These are phyloP conservation scores for Zosterops borbonicus DNA, from an alignment of 2,113 vertebrate genomes.

Conservation along the genomic window DNA sequence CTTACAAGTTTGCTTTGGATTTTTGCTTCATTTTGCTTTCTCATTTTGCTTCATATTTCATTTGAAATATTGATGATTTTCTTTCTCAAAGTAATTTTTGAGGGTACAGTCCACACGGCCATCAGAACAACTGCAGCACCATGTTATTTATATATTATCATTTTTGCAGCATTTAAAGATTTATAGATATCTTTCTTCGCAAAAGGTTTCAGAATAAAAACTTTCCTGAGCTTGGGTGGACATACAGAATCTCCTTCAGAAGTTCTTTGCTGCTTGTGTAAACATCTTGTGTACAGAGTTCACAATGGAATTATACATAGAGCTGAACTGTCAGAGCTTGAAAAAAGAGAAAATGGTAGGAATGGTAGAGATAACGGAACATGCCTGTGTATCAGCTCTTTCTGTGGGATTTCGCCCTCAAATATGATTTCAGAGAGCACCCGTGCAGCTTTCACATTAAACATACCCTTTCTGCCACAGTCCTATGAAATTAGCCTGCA, in stretches of 20 bases:
- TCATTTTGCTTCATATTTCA: background rate
- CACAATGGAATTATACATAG: background rate
- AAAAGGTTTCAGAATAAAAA: background rate
- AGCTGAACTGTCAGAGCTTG: background rate
- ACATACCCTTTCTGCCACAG: background rate
- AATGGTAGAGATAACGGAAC: background rate
- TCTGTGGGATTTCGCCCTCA: background rate
- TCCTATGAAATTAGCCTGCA: background rate
- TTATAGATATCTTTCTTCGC: background rate
- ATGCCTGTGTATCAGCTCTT: background rate
- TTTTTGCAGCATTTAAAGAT: background rate
- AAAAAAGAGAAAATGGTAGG: background rate
- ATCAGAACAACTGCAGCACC: background rate
- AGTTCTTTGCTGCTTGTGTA: background rate
- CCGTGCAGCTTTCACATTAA: background rate
- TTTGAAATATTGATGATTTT: background rate
- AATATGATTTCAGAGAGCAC: background rate
- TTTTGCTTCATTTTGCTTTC: background rate
- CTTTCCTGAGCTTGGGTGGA: background rate
- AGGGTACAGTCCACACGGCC: background rate
- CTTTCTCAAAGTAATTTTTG: background rate
- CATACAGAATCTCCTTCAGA: background rate
- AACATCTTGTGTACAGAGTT: background rate
- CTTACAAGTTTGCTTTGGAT: background rate
- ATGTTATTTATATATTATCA: background rate